Evolutionary conservation across 2,797 vertebrate species (phyloP), one percentile per base, ranked within the genome.

Genomic region (Lates japonicus): DNA sequence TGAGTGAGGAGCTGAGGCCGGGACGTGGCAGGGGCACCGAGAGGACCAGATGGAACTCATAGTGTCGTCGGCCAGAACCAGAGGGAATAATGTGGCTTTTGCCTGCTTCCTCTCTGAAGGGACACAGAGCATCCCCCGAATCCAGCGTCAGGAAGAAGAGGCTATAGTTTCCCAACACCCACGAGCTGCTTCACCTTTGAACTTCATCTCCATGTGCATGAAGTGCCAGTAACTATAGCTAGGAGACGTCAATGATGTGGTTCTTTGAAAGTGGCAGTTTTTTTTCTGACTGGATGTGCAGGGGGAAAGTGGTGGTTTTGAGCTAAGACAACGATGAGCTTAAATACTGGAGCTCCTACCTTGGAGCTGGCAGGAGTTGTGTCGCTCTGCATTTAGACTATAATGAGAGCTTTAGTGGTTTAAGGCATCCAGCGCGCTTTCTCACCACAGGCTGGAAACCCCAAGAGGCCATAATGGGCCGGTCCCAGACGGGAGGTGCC

Each of bases 361-460:
- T 94, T 93, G 86, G 90, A 80, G 82, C 88, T 93, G 91, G 90
- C 92, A 93, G 74, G 69, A 90, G 85, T 93, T 94, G 85, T 90
- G 91, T 91, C 71, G 83, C 73, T 80, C 93, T 93, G 92, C 89
- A 93, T 95, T 95, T 94, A 94, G 94, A 95, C 89, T 93, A 93
- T 96, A 95, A 96, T 95, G 94, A 95, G 93, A 90, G 92, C 93
- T 94, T 94, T 94, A 92, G 94, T 93, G 93, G 93, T 93, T 90
- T 74, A 88, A 92, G 92, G 89, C 92, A 94, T 92, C 87, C 92
- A 88, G 89, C 78, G 87, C 76, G 76, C 91, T 90, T 91, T 94
- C 90, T 91, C 93, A 90, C 93, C 92, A 80, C 92, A 93, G 90
- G 76, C 92, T 94, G 90, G 89, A 94, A 94, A 94, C 90, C 93